These are phyloP conservation scores for Junonia oenone DNA, from an alignment of 2,888 invertebrate species.

Conservation along the genomic window DNA sequence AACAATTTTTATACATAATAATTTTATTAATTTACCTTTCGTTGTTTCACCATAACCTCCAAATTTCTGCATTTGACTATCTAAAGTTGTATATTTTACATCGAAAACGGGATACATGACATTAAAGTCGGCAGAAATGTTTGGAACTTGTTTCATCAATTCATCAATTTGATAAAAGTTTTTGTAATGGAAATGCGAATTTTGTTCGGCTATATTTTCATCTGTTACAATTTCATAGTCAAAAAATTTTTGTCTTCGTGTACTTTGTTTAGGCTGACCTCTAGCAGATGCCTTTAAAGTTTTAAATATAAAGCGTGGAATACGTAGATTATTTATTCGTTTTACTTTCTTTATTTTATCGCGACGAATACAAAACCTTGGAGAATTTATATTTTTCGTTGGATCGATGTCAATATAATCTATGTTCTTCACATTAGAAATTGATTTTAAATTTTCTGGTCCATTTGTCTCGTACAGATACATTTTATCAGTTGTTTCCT, in stretches of 20 bases:
- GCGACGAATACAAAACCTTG: background rate
- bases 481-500: too few species aligned
- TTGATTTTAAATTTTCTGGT: background rate
- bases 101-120: slow-evolving; percentile 8
- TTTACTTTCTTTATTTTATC: slow-evolving; percentile 25
- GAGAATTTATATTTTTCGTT: background rate
- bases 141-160: slow-evolving; percentile 43
- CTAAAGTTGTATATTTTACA: background rate
- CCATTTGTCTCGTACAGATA: background rate
- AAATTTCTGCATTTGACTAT: background rate
- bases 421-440: too few species aligned
- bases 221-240: slow-evolving; percentile 39
- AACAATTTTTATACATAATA: too few species aligned
- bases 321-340: slow-evolving; percentile 30
- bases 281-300: slow-evolving; percentile 44
- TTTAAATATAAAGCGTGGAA: slow-evolving; percentile 45
- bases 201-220: slow-evolving; percentile 27
- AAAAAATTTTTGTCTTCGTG: slow-evolving; percentile 22
- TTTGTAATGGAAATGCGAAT: slow-evolving; percentile 35
- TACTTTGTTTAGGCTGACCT: slow-evolving; percentile 20
- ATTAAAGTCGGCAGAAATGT: slow-evolving; percentile 36
- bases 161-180: slow-evolving; percentile 37
- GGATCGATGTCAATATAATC: too few species aligned
- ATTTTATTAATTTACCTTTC: background rate
- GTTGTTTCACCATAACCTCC: background rate